These are phyloP conservation scores for Metacarcinus magister DNA, from an alignment of 2,888 invertebrate species.

Conservation along the genomic window DNA sequence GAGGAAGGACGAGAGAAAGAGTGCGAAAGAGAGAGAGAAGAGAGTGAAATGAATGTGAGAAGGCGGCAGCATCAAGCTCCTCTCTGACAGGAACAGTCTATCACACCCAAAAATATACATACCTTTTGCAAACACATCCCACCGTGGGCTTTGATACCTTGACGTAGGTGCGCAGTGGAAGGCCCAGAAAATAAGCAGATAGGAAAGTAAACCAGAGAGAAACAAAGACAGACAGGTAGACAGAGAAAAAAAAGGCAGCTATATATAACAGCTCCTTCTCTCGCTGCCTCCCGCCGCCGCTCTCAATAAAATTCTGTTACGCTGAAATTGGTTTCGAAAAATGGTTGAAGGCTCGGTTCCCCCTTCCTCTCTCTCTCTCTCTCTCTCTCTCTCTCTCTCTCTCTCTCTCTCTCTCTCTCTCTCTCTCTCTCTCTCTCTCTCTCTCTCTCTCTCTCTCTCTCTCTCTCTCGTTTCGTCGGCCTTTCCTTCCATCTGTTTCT, in stretches of 20 bases:
- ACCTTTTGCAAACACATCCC: not conserved
- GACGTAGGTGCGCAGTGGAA: not conserved
- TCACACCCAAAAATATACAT: not conserved
- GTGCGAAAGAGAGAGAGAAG: no score
- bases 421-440: not conserved
- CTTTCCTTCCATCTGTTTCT: no score
- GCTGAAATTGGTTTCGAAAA: constrained; percentile 56
- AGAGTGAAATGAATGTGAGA: not conserved
- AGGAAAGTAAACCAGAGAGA: not conserved
- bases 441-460: not conserved
- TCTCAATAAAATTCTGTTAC: constrained; percentile 27
- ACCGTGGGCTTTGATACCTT: not conserved
- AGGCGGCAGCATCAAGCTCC: not conserved
- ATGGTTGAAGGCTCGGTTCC: not conserved
- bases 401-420: not conserved
- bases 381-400: constrained; percentile 47
- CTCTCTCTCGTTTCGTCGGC: no score
- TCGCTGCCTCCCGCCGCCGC: not conserved
- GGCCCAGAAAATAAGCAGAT: constrained; percentile 6
- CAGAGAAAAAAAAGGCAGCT: constrained; percentile 3
- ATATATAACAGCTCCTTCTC: constrained; percentile 10
- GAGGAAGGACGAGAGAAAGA: constrained; percentile 5
- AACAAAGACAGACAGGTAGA: constrained; percentile 26
- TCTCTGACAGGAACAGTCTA: constrained; percentile 3
- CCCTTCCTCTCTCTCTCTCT: constrained; percentile 5